A percentile compares a stretch with the other conserved stretches of the same genome.
phyloP scores from a whole-genome alignment of 2,797 vertebrate species.

The Loriculus beryllinus region DNA sequence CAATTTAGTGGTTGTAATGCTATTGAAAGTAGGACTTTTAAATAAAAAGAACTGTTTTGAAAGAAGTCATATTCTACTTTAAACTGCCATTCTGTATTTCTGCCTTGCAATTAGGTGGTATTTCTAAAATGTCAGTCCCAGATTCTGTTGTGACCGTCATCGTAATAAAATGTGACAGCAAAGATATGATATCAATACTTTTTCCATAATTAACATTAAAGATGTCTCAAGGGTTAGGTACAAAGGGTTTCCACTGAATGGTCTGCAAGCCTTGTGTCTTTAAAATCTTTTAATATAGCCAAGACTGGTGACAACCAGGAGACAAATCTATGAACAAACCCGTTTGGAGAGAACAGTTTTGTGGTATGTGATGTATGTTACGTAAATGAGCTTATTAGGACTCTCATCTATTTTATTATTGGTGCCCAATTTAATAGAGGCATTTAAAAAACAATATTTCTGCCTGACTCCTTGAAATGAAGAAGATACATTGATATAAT shows the following conservation, averaged over 20 bases:
- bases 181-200: constrained; percentile 91
- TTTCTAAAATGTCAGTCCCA: constrained; percentile 76
- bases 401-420: constrained; percentile 85
- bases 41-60: constrained; percentile 70
- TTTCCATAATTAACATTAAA: constrained; percentile 91
- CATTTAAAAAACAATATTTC: constrained; percentile 87
- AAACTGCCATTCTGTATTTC: constrained; percentile 77
- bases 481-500: constrained; percentile 86
- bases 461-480: constrained; percentile 79
- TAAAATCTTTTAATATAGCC: constrained; percentile 78
- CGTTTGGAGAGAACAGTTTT: constrained; percentile 74
- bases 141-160: constrained; percentile 73
- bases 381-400: constrained; percentile 82
- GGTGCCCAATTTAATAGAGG: constrained; percentile 82
- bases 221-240: constrained; percentile 85
- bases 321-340: constrained; percentile 79
- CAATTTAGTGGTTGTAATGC: constrained; percentile 55
- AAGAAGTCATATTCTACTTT: constrained; percentile 74
- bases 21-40: constrained; percentile 67
- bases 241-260: constrained; percentile 73
- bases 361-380: constrained; percentile 78
- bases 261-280: constrained; percentile 74
- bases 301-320: constrained; percentile 78
- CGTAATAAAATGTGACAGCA: constrained; percentile 89
- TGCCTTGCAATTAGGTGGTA: constrained; percentile 77